Evolutionary conservation across 2,797 vertebrate genomes (phyloP).

Genomic region (Erpetoichthys calabaricus): DNA sequence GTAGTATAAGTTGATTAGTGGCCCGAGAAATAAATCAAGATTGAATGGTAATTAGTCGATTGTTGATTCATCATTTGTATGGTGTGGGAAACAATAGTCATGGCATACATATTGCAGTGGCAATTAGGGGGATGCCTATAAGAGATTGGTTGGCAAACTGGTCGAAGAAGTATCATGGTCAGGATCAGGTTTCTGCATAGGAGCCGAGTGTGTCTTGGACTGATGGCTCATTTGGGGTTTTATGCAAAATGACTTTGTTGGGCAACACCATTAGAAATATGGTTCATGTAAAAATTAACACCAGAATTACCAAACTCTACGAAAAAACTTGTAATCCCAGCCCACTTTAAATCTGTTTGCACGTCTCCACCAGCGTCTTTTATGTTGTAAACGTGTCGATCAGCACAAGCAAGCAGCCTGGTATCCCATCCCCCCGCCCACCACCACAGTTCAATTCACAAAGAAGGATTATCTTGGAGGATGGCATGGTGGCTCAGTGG

Average conservation of each 20-base stretch:
- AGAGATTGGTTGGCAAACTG: conserved; percentile 20
- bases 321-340: too few species aligned
- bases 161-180: conserved; percentile 28
- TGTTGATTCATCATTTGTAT: accelerated
- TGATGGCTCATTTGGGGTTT: accelerated
- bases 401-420: too few species aligned
- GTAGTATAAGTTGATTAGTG: conserved; percentile 4
- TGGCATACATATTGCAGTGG: accelerated
- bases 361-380: too few species aligned
- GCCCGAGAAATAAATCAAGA: neutral
- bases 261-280: neutral
- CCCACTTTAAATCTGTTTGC: too few species aligned
- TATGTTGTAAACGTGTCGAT: too few species aligned
- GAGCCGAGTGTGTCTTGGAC: accelerated
- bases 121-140: neutral
- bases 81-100: accelerated
- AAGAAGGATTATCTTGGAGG: too few species aligned
- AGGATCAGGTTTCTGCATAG: conserved; percentile 15
- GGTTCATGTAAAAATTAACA: conserved; percentile 8
- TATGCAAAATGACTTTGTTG: neutral
- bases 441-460: too few species aligned
- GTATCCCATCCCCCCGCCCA: too few species aligned
- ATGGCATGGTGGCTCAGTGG: too few species aligned
- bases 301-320: neutral
- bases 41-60: neutral